A percentile compares a stretch with the other conserved stretches of the same genome.
phyloP scores from a whole-genome alignment of 2,113 vertebrate genomes.

The Varanus komodoensis region DNA sequence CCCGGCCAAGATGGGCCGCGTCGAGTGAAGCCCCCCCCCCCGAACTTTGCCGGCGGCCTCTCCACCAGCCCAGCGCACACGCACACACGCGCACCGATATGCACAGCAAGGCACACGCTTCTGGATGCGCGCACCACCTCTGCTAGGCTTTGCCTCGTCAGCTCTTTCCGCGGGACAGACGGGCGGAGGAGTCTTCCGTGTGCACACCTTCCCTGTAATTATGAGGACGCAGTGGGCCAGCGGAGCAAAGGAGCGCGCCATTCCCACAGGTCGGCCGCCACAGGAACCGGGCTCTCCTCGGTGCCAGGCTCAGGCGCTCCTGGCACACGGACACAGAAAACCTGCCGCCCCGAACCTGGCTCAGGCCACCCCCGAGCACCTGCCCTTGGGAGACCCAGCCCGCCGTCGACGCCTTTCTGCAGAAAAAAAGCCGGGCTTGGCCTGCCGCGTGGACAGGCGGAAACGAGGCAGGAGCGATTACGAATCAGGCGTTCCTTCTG shows the following conservation, averaged over 20 bases:
- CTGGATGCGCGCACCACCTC: not conserved
- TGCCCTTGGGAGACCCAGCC: not conserved
- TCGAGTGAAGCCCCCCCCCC: no score
- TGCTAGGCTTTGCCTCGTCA: no score
- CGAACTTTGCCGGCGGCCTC: not conserved
- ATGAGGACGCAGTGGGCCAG: no score
- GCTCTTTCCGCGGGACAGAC: not conserved
- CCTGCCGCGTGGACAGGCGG: no score
- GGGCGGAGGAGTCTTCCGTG: not conserved
- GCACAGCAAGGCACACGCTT: not conserved
- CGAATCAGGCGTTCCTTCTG: no score
- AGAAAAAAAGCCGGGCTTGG: no score
- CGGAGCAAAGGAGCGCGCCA: not conserved
- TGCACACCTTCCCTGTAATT: not conserved
- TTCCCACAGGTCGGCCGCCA: not conserved
- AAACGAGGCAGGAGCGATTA: no score
- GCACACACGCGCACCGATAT: not conserved
- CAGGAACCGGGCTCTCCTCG: not conserved
- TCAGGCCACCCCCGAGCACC: not conserved
- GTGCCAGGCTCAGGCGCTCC: not conserved
- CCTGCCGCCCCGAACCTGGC: not conserved
- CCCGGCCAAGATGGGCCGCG: not conserved
- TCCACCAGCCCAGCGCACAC: not conserved
- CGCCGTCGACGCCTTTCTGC: not conserved
- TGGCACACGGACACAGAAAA: not conserved